Evolutionary conservation across 2,888 invertebrate genomes (phyloP), one percentile per base, ranked within the genome.

Genomic region (Drosophila anceps): DNA sequence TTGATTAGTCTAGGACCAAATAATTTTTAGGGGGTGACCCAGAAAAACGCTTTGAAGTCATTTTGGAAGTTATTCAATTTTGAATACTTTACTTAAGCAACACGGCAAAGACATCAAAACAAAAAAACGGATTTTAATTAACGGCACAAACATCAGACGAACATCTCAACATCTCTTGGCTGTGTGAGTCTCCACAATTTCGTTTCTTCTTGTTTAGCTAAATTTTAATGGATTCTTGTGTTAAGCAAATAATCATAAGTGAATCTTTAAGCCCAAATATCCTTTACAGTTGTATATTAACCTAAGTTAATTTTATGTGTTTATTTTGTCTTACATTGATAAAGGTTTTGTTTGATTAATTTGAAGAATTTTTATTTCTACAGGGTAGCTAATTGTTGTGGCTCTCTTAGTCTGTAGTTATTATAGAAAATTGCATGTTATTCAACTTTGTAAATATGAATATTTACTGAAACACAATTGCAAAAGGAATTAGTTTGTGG

Each of bases 61-160:
- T 31, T 29, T 60, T 20, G 18, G 51, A 24, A 24, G 24, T 65
- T 65, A 83, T 72, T 76, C 29, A 65, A 72, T 79, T 70, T 72
- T 58, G 50, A 89, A 78, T 85, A 84, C 81, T 84, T 84, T 84
- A 71, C 79, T 65, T 43, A 82, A 83, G 69, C 73, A 54, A 35
- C 46, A 69, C 37, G 51, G 61, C 50, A 50, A 48, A 74, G 51
- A 88, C 66, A 85, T 84, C 90, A 80, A 84, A 46, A 85, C 80
- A 86, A 76, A 82, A 15, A 80, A 65, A 73, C 69, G 80, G 70
- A 88, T 87, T 76, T 72, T 59, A 70, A 71, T 78, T 73, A 74
- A 60, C 46, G 66, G 44, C 57, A 76, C 60, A 84, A 87, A 87
- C 67, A 69, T 54, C 48, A 41, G 8, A 46, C 20, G 50, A 61